phyloP scores from a whole-genome alignment of 2,113 vertebrate genomes.

The Abramis brama region DNA sequence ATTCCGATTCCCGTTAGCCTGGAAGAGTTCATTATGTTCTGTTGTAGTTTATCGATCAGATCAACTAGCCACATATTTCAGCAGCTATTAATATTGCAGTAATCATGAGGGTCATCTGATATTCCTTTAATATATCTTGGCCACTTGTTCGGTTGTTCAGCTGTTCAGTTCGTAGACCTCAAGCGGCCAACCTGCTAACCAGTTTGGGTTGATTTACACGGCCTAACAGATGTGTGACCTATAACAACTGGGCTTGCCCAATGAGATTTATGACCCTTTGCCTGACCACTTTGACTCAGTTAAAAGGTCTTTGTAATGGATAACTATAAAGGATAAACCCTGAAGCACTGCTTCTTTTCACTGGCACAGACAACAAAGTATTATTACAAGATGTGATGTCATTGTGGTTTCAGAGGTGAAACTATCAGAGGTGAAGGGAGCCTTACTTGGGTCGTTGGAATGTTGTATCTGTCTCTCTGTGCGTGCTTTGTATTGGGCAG shows the following conservation, averaged over 20 bases:
- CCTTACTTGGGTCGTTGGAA: background rate
- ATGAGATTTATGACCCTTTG: slow-evolving; percentile 30
- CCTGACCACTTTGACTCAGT: slow-evolving; percentile 27
- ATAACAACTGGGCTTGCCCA: slow-evolving; percentile 9
- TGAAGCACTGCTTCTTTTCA: background rate
- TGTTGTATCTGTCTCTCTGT: no score
- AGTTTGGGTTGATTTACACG: slow-evolving; percentile 17
- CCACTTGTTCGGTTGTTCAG: slow-evolving; percentile 14
- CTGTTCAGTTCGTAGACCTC: background rate
- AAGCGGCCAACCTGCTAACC: background rate
- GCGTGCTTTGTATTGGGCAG: background rate
- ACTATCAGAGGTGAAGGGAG: background rate
- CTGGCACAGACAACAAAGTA: background rate
- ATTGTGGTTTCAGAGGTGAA: background rate
- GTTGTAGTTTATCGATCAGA: background rate
- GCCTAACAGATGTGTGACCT: background rate
- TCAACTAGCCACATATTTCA: background rate
- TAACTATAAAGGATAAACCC: slow-evolving; percentile 38
- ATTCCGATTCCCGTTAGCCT: slow-evolving; percentile 9
- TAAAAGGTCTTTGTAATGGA: slow-evolving; percentile 37
- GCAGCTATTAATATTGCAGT: slow-evolving; percentile 20
- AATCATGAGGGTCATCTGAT: background rate
- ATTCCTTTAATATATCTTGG: slow-evolving; percentile 12
- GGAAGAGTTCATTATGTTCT: slow-evolving; percentile 23
- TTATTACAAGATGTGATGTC: background rate